phyloP scores from a whole-genome alignment of 92 coral and sea anemone species.

The Siderastrea siderea region DNA sequence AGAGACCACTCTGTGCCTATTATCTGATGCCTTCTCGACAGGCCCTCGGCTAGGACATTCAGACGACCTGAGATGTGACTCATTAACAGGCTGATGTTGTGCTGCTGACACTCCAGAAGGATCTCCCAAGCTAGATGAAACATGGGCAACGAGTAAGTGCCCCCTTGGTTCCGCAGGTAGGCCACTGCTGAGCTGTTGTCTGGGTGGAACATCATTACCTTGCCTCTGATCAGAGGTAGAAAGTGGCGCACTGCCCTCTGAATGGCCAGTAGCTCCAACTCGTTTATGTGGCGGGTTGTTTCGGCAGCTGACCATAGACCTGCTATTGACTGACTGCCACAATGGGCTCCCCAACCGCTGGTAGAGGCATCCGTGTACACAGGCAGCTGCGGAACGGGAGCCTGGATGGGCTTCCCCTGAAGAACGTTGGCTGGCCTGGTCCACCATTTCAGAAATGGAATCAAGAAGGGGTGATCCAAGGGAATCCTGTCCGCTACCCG shows the following conservation, averaged over 20 bases:
- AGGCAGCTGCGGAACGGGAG: conserved; percentile 5
- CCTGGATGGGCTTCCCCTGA: too few relatives aligned
- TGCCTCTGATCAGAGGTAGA: background rate
- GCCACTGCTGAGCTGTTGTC: conserved; percentile 57
- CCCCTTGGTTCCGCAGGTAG: conserved; percentile 21
- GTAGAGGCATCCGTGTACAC: conserved; percentile 6
- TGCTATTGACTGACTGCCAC: background rate
- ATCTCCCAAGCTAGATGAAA: conserved; percentile 10
- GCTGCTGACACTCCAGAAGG: conserved; percentile 19
- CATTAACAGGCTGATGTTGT: background rate
- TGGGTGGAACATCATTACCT: conserved; percentile 1
- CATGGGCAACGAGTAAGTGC: conserved; percentile 19
- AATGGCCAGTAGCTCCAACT: conserved; percentile 18
- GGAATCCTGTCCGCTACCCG: background rate
- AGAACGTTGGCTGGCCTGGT: too few relatives aligned
- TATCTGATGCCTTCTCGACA: conserved; percentile 7
- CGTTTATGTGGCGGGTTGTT: background rate
- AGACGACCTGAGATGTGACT: conserved; percentile 39
- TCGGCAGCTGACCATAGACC: background rate
- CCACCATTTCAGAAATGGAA: too few relatives aligned
- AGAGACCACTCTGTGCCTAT: conserved; percentile 42
- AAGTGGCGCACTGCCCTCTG: conserved; percentile 7
- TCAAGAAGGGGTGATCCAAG: conserved; percentile 1
- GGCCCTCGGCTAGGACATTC: conserved; percentile 30
- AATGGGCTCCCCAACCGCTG: conserved; percentile 19